phyloP scores from a whole-genome alignment of 2,113 vertebrate species.

The Benthochromis sp. region DNA sequence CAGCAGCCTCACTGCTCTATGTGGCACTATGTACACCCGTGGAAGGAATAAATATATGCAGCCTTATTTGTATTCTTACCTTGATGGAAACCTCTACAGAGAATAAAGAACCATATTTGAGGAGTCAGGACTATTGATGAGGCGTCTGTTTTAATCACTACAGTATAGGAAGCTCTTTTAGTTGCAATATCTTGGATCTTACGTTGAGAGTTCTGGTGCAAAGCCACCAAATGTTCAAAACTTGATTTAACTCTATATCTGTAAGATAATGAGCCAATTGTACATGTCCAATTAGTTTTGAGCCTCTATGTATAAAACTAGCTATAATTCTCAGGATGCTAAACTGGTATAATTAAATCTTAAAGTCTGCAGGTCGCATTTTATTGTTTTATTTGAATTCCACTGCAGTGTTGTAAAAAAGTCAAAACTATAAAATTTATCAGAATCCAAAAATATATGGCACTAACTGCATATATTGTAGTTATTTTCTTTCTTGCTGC shows the following conservation, averaged over 20 bases:
- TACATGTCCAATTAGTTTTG: not conserved
- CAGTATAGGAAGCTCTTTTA: not conserved
- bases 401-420: rapidly evolving
- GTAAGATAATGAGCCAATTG: not conserved
- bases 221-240: not conserved
- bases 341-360: not conserved
- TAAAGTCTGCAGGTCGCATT: not conserved
- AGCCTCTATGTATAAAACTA: not conserved
- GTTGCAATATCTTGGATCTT: rapidly evolving
- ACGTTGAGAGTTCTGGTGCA: not conserved
- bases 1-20: not conserved
- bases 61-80: not conserved
- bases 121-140: not conserved
- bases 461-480: not conserved
- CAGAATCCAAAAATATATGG: not conserved
- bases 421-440: rapidly evolving
- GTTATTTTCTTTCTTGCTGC: not conserved
- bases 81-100: not conserved
- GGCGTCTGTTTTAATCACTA: rapidly evolving
- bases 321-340: not conserved
- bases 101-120: not conserved
- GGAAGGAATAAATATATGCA: not conserved
- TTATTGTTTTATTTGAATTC: not conserved
- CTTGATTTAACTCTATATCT: not conserved
- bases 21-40: not conserved